A percentile compares a stretch with the other conserved stretches of the same genome.
Evolutionary conservation across 1,140 invertebrate species (phyloP).

Genomic region (Panagrolaimus sp.): DNA sequence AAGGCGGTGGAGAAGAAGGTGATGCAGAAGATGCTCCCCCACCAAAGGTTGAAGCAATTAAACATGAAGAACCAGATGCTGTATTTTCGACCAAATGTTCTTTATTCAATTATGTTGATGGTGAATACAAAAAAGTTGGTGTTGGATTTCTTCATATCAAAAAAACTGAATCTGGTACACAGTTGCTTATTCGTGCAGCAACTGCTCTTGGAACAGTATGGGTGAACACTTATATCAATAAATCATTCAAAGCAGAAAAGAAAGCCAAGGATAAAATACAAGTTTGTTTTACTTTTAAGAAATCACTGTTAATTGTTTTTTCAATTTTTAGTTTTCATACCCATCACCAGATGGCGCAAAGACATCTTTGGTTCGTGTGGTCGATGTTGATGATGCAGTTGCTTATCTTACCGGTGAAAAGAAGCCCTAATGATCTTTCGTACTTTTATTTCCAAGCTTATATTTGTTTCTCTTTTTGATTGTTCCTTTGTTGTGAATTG

Average conservation of each 20-base stretch:
- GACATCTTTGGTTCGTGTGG: background rate
- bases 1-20: background rate
- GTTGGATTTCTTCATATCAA: background rate
- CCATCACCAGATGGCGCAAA: background rate
- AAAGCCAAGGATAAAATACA: conserved; percentile 11
- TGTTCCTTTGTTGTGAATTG: no score
- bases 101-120: background rate
- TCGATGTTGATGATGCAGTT: background rate
- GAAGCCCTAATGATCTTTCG: background rate
- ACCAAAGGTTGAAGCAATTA: background rate
- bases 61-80: background rate
- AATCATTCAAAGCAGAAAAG: background rate
- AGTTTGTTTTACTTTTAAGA: background rate
- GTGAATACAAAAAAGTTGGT: conserved; percentile 4
- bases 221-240: background rate
- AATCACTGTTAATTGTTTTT: background rate
- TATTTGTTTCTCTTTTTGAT: no score
- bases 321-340: background rate
- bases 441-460: no score
- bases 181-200: background rate
- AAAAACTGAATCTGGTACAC: background rate
- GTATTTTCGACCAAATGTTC: background rate
- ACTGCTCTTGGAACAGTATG: background rate
- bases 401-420: background rate
- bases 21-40: background rate